These are phyloP conservation scores for Pachyrhynchus sulphureomaculatus DNA, from an alignment of 1,140 invertebrate genomes.

Conservation along the genomic window DNA sequence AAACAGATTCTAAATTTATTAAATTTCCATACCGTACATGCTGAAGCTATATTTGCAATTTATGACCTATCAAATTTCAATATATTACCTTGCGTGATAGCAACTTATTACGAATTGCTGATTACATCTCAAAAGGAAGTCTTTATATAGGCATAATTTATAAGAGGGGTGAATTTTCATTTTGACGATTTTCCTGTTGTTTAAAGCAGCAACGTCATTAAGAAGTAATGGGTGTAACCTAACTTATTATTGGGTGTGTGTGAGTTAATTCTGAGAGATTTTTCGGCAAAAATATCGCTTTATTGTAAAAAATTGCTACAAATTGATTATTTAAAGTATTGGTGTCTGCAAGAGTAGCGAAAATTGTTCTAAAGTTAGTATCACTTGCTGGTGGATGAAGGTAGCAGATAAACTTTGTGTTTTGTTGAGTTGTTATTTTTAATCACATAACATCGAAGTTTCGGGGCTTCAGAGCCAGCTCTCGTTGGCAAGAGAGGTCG, in stretches of 20 bases:
- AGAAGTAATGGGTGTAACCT: neutral
- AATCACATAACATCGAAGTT: too few species aligned
- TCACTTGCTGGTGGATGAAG: too few species aligned
- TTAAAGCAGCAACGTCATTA: neutral
- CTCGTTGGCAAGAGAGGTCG: too few species aligned
- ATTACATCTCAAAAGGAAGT: constrained; percentile 4
- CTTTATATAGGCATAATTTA: constrained; percentile 8
- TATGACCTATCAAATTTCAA: constrained; percentile 1
- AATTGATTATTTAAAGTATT: neutral
- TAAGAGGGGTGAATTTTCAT: neutral
- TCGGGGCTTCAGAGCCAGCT: too few species aligned
- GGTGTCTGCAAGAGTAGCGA: too few species aligned
- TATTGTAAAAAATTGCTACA: too few species aligned
- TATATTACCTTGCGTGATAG: neutral
- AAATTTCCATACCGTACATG: constrained; percentile 4
- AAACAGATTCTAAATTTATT: too few species aligned
- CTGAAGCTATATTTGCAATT: neutral
- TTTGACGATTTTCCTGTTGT: neutral
- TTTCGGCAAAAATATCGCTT: too few species aligned
- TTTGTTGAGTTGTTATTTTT: too few species aligned
- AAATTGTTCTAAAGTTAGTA: too few species aligned
- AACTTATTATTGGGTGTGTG: neutral
- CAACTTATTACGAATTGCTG: neutral
- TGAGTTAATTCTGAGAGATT: too few species aligned
- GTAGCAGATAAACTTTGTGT: too few species aligned